phyloP scores from a whole-genome alignment of 2,113 vertebrate species.

The Tragelaphus strepsiceros region DNA sequence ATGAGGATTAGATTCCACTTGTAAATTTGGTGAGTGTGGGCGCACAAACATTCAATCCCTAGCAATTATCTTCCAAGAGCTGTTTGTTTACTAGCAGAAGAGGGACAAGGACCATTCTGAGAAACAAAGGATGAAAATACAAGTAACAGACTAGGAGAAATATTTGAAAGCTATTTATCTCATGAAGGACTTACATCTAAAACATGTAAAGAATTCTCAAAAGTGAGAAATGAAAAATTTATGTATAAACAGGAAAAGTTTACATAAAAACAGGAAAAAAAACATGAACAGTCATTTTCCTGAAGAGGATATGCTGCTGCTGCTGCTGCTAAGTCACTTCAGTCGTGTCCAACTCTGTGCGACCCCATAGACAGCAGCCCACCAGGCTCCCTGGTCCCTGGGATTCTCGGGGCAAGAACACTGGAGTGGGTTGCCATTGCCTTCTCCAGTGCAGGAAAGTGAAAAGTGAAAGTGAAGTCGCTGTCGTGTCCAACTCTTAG shows the following conservation, averaged over 20 bases:
- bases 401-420: too few relatives aligned
- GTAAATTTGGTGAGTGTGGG: neutral
- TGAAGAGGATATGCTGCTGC: neutral
- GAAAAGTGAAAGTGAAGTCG: too few relatives aligned
- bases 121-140: neutral
- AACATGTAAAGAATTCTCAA: neutral
- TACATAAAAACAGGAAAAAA: neutral
- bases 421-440: too few relatives aligned
- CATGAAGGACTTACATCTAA: neutral
- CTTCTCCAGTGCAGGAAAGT: too few relatives aligned
- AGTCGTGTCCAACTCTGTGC: too few relatives aligned
- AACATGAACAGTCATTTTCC: neutral
- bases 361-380: too few relatives aligned
- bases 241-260: neutral
- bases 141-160: neutral
- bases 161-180: neutral
- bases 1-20: neutral
- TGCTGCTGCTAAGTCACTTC: too few relatives aligned
- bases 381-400: too few relatives aligned
- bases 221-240: neutral
- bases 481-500: too few relatives aligned
- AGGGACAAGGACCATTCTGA: neutral
- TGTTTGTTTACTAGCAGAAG: neutral
- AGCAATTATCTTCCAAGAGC: neutral
- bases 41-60: neutral